Evolutionary conservation across 2,888 invertebrate species (phyloP), one percentile per base, ranked within the genome.

Genomic region (Melipona bicolor): DNA sequence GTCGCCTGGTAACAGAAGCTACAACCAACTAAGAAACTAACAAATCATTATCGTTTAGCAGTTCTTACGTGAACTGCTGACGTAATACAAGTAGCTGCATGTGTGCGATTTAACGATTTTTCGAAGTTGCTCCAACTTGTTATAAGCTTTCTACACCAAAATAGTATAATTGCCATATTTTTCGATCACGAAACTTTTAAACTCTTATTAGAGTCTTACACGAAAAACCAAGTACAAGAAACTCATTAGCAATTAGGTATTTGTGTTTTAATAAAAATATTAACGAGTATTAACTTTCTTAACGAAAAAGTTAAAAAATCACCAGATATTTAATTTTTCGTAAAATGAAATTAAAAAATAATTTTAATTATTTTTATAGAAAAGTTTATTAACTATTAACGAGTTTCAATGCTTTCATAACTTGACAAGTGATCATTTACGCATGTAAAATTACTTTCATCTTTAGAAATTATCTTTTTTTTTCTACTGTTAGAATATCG

Each of bases 11-110:
- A 72, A 76, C 75, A 56, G 65, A 56, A 54, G 79, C 21, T 80
- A 32, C 69, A 80, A 76, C 59, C 67, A 43, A 64, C 43, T 59
- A 64, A 73, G 79, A 81, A 79, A 72, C 78, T 78, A 73, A 85
- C 81, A 73, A 74, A 78, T 81, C 85, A 76, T 81, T 75, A 88
- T 80, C 84, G 85, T 82, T 80, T 75, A 69, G 79, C 52, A 56
- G 69, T 43, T 79, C 77, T 88, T 88, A 88, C 77, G 79, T 77
- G 84, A 86, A 69, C 62, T n/a, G n/a, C 24, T 80, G 83, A 74
- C 75, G 77, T 69, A 85, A 84, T 49, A n/a, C 65, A 27, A 50
- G 70, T 6, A 59, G 49, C 32, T 73, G 72, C 86, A 83, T 79
- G 77, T 88, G 78, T 68, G 62, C 24, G 59, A 56, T 67, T 83